Conservation (phyloP, 1,140 invertebrate genomes). For the Ceratoteleas bidentatus region DNA sequence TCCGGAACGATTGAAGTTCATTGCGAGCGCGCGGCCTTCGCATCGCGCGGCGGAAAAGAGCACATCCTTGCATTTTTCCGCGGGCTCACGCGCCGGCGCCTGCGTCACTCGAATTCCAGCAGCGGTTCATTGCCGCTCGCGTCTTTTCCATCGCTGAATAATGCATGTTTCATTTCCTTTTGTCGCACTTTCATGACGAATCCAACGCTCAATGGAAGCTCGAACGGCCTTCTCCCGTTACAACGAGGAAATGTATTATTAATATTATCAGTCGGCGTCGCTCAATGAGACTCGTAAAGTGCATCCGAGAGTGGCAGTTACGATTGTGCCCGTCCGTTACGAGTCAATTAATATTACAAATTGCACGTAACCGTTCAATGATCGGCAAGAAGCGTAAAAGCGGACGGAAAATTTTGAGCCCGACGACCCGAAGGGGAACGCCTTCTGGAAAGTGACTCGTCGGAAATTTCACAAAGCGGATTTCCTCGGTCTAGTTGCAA, state of each 20-base stretch:
- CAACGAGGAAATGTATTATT: conserved; percentile 45
- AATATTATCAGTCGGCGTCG: conserved; percentile 31
- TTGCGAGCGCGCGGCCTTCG: conserved; percentile 52
- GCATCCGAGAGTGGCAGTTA: conserved; percentile 17
- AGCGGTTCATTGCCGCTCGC: conserved; percentile 37
- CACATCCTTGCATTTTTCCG: conserved; percentile 57
- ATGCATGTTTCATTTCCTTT: conserved; percentile 35
- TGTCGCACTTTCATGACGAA: conserved; percentile 51
- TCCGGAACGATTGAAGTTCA: conserved; percentile 6
- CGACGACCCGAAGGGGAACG: conserved; percentile 16
- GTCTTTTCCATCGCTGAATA: conserved; percentile 45
- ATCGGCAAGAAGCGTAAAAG: not conserved
- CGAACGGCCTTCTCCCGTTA: conserved; percentile 35
- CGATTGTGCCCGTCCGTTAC: conserved; percentile 28
- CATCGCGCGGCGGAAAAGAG: conserved; percentile 37
- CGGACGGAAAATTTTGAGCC: conserved; percentile 3
- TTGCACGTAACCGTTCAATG: not conserved
- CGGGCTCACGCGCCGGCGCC: conserved; percentile 52
- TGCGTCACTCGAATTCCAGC: conserved; percentile 49
- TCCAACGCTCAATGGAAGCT: conserved; percentile 34
- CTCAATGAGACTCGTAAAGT: conserved; percentile 34
- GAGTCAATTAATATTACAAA: conserved; percentile 25
- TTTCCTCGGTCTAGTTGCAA: conserved; percentile 66
- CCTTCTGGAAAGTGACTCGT: conserved; percentile 67
- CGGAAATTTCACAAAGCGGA: conserved; percentile 63